A percentile compares a stretch with the other conserved stretches of the same genome.
Conservation (phyloP, 2,113 vertebrate genomes). For the Beaufortia kweichowensis region DNA sequence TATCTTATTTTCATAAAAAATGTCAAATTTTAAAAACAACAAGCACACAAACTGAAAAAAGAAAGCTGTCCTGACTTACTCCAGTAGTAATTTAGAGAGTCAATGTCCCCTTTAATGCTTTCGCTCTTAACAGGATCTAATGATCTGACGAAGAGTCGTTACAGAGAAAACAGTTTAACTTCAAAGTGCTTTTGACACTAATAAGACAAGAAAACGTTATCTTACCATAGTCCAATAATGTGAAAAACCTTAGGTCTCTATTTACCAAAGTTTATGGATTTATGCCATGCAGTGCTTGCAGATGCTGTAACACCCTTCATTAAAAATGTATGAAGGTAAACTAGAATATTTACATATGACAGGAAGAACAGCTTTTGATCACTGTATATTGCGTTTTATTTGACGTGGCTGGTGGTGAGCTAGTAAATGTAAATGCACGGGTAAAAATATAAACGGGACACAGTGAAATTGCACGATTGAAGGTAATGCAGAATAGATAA, state of each 20-base stretch:
- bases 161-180: background rate
- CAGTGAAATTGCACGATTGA: conserved; percentile 24
- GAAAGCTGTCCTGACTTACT: background rate
- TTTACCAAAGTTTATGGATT: conserved; percentile 44
- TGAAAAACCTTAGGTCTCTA: background rate
- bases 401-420: conserved; percentile 53
- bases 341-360: conserved; percentile 69
- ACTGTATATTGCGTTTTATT: conserved; percentile 64
- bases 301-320: conserved; percentile 51
- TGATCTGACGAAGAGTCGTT: background rate
- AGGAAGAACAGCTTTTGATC: conserved; percentile 66
- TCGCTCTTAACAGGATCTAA: background rate
- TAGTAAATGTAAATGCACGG: background rate
- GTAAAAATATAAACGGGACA: conserved; percentile 46
- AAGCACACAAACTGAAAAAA: background rate
- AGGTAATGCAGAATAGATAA: background rate
- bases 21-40: background rate
- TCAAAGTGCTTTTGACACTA: conserved; percentile 7
- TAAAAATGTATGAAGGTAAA: conserved; percentile 72
- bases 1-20: no score
- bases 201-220: background rate
- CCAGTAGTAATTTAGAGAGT: background rate
- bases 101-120: background rate
- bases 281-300: conserved; percentile 58
- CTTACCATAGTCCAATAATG: conserved; percentile 3